Conservation (phyloP, 1,140 invertebrate genomes). For the Solen grandis region DNA sequence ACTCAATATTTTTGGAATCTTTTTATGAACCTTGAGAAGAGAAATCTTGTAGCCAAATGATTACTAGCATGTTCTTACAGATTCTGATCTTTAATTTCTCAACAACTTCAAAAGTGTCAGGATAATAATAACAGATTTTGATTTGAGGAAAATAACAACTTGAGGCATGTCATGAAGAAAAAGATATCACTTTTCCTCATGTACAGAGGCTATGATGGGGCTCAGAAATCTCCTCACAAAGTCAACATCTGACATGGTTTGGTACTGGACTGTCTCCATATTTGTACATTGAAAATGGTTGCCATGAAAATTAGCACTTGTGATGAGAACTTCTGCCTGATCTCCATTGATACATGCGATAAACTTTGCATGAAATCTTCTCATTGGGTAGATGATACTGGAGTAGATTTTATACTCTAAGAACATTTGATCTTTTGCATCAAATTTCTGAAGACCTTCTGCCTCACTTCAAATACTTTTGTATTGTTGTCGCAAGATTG, state of each 20-base stretch:
- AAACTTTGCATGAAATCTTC: conserved; percentile 67
- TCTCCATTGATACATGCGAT: conserved; percentile 65
- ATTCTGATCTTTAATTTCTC: too few species aligned
- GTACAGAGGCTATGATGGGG: conserved; percentile 55
- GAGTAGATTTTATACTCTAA: conserved; percentile 74
- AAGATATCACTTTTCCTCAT: not conserved
- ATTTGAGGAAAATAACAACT: too few species aligned
- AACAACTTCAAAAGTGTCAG: too few species aligned
- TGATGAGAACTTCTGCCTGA: conserved; percentile 63
- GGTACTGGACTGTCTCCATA: conserved; percentile 61
- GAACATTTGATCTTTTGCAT: conserved; percentile 65
- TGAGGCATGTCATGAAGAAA: too few species aligned
- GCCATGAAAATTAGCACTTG: conserved; percentile 70
- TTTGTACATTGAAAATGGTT: conserved; percentile 65
- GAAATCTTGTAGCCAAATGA: too few species aligned
- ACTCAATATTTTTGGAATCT: too few species aligned
- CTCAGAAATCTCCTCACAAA: conserved; percentile 63
- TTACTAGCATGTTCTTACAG: too few species aligned
- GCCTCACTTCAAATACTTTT: conserved; percentile 65
- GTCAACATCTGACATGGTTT: conserved; percentile 65
- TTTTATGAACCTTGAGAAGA: too few species aligned
- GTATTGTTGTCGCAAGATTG: conserved; percentile 53
- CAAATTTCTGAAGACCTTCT: conserved; percentile 58
- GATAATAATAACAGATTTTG: too few species aligned
- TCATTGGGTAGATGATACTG: conserved; percentile 67